These are phyloP conservation scores for Crotalus helleri DNA, from an alignment of 2,113 vertebrate genomes.

Conservation along the genomic window DNA sequence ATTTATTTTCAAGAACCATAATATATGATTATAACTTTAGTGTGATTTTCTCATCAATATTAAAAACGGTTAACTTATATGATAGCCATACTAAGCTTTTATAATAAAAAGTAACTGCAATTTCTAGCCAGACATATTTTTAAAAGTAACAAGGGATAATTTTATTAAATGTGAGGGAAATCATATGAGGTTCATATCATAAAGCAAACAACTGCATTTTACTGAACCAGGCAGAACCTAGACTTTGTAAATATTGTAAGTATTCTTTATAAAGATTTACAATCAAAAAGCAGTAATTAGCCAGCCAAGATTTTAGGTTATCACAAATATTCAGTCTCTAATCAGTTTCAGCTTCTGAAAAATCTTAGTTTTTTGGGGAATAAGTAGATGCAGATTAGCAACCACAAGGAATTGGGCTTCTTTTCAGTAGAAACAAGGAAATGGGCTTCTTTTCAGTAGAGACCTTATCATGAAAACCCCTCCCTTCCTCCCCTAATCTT, in stretches of 20 bases:
- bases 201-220: background rate
- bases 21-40: slow-evolving; percentile 2
- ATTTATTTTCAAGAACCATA: background rate
- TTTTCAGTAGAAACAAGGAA: background rate
- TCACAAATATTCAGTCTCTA: background rate
- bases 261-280: background rate
- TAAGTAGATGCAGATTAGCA: background rate
- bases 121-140: background rate
- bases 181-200: background rate
- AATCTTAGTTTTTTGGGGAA: background rate
- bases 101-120: background rate
- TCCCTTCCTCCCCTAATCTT: background rate
- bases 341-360: background rate
- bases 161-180: background rate
- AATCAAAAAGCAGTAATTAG: background rate
- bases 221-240: background rate
- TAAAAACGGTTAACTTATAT: slow-evolving; percentile 24
- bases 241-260: no score
- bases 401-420: background rate
- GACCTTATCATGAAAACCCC: background rate
- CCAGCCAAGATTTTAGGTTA: background rate
- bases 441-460: background rate
- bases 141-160: background rate
- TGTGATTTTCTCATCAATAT: slow-evolving; percentile 46
- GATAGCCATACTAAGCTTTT: background rate